These are phyloP conservation scores for Sebastes iracundus DNA, from an alignment of 2,797 vertebrate genomes.

Conservation along the genomic window DNA sequence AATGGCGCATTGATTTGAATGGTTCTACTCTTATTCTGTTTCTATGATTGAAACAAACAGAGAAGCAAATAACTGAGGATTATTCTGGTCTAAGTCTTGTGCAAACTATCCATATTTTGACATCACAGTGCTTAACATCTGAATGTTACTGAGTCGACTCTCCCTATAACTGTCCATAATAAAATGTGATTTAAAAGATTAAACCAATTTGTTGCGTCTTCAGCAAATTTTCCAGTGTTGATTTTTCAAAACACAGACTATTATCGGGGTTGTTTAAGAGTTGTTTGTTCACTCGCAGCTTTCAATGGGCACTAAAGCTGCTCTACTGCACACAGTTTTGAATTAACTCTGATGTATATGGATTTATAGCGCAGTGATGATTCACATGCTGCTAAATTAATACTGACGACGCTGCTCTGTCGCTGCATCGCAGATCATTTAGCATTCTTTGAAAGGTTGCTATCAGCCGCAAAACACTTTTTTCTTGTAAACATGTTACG, in stretches of 20 bases:
- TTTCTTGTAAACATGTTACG: not conserved
- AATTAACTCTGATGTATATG: constrained; percentile 10
- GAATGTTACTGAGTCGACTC: not conserved
- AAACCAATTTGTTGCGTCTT: constrained; percentile 1
- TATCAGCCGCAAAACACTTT: not conserved
- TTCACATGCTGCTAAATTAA: constrained; percentile 20
- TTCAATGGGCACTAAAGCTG: not conserved
- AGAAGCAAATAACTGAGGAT: not conserved
- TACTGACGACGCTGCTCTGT: constrained; percentile 9
- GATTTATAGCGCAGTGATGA: constrained; percentile 20
- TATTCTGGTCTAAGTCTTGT: not conserved
- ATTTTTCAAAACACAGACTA: constrained; percentile 20
- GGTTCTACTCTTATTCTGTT: no score
- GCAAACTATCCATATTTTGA: not conserved
- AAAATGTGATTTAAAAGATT: constrained; percentile 21
- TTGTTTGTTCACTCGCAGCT: constrained; percentile 19
- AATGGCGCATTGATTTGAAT: no score
- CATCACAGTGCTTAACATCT: not conserved
- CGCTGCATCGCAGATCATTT: constrained; percentile 5
- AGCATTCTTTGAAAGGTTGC: not conserved
- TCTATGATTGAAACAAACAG: not conserved
- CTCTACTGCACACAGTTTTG: constrained; percentile 18
- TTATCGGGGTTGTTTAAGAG: constrained; percentile 13
- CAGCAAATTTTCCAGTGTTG: not conserved
- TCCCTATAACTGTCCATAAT: not conserved